phyloP scores from a whole-genome alignment of 2,888 invertebrate species.

The Drosophila mimica region DNA sequence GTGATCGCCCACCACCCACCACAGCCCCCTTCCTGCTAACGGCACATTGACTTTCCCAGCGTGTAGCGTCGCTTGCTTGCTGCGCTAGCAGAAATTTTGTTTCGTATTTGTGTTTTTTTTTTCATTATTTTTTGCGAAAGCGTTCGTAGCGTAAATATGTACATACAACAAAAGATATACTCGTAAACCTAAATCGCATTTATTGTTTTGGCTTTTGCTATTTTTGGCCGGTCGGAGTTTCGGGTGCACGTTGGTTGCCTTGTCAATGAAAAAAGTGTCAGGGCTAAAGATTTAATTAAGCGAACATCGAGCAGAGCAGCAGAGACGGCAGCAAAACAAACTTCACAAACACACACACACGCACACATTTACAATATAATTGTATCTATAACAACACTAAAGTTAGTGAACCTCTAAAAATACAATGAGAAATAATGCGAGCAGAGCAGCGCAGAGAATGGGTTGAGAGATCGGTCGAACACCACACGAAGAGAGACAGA shows the following conservation, averaged over 20 bases:
- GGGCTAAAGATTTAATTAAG: conserved; percentile 80
- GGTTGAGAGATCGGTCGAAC: conserved; percentile 16
- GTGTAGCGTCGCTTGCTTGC: conserved; percentile 44
- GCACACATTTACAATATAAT: conserved; percentile 7
- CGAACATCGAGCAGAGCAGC: conserved; percentile 33
- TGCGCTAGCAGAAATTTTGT: conserved; percentile 45
- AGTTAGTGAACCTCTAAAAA: conserved; percentile 76
- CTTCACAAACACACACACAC: conserved; percentile 18
- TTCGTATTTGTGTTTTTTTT: conserved; percentile 7
- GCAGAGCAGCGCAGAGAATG: conserved; percentile 12
- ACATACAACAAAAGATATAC: conserved; percentile 22
- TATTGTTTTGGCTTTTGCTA: conserved; percentile 61
- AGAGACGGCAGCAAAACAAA: conserved; percentile 39
- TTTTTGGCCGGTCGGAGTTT: conserved; percentile 54
- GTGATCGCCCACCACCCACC: conserved; percentile 2
- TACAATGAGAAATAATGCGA: conserved; percentile 48
- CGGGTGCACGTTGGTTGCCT: conserved; percentile 63
- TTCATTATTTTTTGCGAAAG: conserved; percentile 53
- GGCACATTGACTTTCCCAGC: conserved; percentile 55
- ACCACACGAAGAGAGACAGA: conserved; percentile 20
- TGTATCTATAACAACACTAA: conserved; percentile 43
- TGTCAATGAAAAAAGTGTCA: conserved; percentile 81
- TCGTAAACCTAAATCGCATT: conserved; percentile 68
- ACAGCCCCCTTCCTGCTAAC: conserved; percentile 4
- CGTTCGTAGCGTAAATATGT: conserved; percentile 49